phyloP scores from a whole-genome alignment of 2,888 invertebrate species.

The Deroplatys truncata region DNA sequence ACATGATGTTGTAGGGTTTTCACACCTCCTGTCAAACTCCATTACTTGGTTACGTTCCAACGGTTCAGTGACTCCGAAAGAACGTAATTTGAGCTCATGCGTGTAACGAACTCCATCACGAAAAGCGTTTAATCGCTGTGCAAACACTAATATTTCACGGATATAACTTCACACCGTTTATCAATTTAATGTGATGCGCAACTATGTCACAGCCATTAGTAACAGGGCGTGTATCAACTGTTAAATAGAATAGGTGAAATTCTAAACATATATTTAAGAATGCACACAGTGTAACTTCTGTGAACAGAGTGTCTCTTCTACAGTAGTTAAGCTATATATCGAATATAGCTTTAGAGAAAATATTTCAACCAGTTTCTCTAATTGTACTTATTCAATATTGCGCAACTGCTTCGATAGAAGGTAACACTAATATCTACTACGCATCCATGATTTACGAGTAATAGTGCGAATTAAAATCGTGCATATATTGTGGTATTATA shows the following conservation, averaged over 20 bases:
- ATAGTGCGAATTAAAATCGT: no score
- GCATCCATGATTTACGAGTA: no score
- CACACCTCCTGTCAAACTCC: not conserved
- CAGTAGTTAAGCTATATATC: no score
- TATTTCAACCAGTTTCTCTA: no score
- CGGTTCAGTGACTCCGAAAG: not conserved
- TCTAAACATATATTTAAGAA: no score
- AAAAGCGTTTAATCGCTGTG: not conserved
- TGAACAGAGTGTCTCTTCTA: no score
- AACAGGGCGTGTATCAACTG: not conserved
- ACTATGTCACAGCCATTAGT: not conserved
- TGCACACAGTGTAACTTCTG: no score
- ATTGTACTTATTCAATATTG: no score
- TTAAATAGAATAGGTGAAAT: not conserved
- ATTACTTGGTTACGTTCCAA: not conserved
- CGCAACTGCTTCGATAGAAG: no score
- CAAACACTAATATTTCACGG: not conserved
- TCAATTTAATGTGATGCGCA: not conserved
- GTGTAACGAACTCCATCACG: not conserved
- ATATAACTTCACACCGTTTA: not conserved
- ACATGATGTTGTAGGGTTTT: not conserved
- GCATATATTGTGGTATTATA: no score
- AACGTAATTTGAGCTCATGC: not conserved
- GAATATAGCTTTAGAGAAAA: no score
- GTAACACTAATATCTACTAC: no score